A percentile compares a stretch with the other conserved stretches of the same genome.
phyloP scores from a whole-genome alignment of 2,113 vertebrate species.

The Tachuris rubrigastra region DNA sequence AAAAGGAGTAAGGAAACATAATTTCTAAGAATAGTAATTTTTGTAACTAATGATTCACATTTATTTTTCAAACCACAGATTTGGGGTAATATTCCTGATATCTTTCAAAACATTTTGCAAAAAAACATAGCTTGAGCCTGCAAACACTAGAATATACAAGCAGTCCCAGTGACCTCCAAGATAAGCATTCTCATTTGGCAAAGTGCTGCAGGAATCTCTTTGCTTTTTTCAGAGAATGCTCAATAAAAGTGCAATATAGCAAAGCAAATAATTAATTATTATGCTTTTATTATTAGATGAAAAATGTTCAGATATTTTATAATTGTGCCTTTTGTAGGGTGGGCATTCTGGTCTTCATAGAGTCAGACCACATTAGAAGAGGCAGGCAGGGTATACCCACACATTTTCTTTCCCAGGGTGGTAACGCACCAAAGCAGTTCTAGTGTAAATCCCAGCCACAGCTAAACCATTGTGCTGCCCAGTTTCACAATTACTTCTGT shows the following conservation, averaged over 20 bases:
- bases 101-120: conserved; percentile 9
- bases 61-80: conserved; percentile 3
- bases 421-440: neutral
- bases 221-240: neutral
- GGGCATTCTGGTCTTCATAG: neutral
- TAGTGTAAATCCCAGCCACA: neutral
- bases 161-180: conserved; percentile 39
- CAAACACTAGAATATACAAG: neutral
- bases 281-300: neutral
- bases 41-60: neutral
- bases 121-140: neutral
- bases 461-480: neutral
- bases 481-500: neutral
- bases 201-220: neutral
- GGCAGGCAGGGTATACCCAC: neutral
- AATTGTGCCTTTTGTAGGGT: conserved; percentile 23
- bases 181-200: neutral
- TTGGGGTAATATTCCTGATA: neutral
- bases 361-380: neutral
- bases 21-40: neutral
- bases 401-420: neutral
- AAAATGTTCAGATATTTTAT: neutral
- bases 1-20: neutral
- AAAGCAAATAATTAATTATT: neutral
- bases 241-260: conserved; percentile 39